Base-by-base conservation (phyloP, 2,113 vertebrate species). In the Castor canadensis region DNA sequence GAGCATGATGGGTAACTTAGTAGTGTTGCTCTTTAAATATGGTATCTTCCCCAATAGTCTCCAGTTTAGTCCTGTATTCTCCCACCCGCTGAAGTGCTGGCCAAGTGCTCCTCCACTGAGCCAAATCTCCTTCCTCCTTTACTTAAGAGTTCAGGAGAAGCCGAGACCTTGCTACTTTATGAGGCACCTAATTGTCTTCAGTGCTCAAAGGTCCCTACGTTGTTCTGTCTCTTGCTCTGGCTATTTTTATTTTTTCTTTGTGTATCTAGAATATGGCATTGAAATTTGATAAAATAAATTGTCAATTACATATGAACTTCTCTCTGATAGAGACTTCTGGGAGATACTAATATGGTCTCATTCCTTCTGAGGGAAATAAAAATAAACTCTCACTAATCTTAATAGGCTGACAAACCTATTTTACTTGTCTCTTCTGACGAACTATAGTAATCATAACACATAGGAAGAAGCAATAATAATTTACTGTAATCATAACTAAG, bases 401-500 rank as follows among this genome's bases (percentile, higher is more conserved):
- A 93, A 87, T 24, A 91, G 32, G 58, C 11, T 49, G 49, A 19
- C 47, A 82, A 58, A 45, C 86, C 58, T 67, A 30, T 56, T 95
- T 96, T 76, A 91, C 60, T 77, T 76, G 32, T 95, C 83, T 93
- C 75, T 89, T 95, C 84, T 92, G 84, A 96, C 83, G 94, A 91
- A 66, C 40, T 62, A 6, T 77, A 47, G n/a, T 66, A 89, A 77
- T 77, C 60, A 89, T 40, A 90, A 87, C 75, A 81, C 71, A 35
- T 16, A 71, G 49, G 47, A 43, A 92, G 52, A 72, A 66, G 43
- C 76, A 93, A 86, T 87, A 92, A 83, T 96, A 91, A 94, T 95
- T 94, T 96, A 80, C 93, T 91, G 89, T 43, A 97, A 89, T 84
- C 84, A 91, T 96, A 97, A 87, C 45, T 82, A 93, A 96, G 94